Conservation (phyloP, 2,888 invertebrate genomes). For the Calameuta idolon region DNA sequence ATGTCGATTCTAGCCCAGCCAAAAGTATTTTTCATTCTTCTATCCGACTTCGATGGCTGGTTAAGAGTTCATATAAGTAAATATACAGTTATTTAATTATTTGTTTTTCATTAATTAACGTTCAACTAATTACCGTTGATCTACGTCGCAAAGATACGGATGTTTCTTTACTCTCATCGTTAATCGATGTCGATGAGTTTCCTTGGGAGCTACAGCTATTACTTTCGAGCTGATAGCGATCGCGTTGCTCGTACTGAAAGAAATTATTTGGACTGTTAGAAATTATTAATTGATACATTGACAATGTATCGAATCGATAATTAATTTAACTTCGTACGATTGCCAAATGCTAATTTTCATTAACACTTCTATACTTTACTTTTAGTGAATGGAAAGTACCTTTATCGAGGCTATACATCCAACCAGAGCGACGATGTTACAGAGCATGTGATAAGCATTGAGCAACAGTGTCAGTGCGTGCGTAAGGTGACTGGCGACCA, state of each 20-base stretch:
- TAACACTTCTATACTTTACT: not conserved
- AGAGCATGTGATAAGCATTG: slow-evolving; percentile 94
- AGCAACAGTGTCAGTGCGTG: slow-evolving; percentile 92
- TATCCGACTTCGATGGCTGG: slow-evolving; percentile 72
- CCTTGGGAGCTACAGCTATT: slow-evolving; percentile 40
- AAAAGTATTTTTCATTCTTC: slow-evolving; percentile 84
- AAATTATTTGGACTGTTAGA: not conserved
- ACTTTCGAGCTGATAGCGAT: slow-evolving; percentile 30
- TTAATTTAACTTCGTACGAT: not conserved
- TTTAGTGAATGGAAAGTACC: slow-evolving; percentile 68
- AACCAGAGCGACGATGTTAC: slow-evolving; percentile 88
- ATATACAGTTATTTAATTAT: slow-evolving; percentile 4
- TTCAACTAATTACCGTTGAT: slow-evolving; percentile 39
- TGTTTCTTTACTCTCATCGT: slow-evolving; percentile 45
- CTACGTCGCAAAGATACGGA: slow-evolving; percentile 40
- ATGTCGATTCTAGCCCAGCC: slow-evolving; percentile 94
- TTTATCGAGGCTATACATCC: slow-evolving; percentile 84
- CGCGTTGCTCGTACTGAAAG: slow-evolving; percentile 56
- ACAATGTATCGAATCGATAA: not conserved
- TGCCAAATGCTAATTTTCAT: not conserved
- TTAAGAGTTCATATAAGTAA: slow-evolving; percentile 13
- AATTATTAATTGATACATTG: not conserved
- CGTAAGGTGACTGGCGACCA: slow-evolving; percentile 88
- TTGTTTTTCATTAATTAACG: not conserved
- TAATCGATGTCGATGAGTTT: slow-evolving; percentile 45